Evolutionary conservation across 2,113 vertebrate genomes (phyloP), one percentile per base, ranked within the genome.

Genomic region (Pagrus major): DNA sequence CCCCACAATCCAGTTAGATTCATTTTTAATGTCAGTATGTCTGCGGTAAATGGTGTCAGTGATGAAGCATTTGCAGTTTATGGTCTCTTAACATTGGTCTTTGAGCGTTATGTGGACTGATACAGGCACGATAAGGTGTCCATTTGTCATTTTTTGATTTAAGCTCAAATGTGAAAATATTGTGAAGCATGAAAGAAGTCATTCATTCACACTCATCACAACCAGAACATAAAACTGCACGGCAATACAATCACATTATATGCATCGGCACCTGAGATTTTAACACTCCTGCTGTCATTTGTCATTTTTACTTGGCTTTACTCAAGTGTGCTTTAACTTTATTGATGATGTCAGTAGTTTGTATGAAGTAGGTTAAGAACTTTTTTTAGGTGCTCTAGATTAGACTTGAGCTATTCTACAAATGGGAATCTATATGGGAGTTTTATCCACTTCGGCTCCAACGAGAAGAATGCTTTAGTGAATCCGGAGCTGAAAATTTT

Each of bases 341-440:
- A 83, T 80, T 76, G 83, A 89, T 84, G 86, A 88, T 88, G 86
- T 91, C 89, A 88, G 83, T 87, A 70, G 74, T 81, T 83, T 52
- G 41, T 85, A 66, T 68, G 44, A 76, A 64, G 73, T 78, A 83
- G 58, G 67, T 51, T 71, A 59, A 70, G 71, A 78, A 65, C 64
- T 76, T 71, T 79, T 87, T 88, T 85, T 60, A 79, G 81, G 85
- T 71, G 81, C 80, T 91, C 71, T 67, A 55, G 44, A 81, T 88
- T 84, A 67, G 64, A 88, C 61, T 84, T 61, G 56, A 73, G 73
- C 49, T 59, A 74, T 58, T 86, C 71, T 76, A 61, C 64, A 78
- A 81, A 84, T 74, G 81, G 79, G 27, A 88, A 86, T 73, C n/a
- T 71, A 42, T 23, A 39, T 23, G 39, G 23, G 27, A 64, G 58